These are phyloP conservation scores for Drosophila vallismaia DNA, from an alignment of 2,888 invertebrate species.

Conservation along the genomic window DNA sequence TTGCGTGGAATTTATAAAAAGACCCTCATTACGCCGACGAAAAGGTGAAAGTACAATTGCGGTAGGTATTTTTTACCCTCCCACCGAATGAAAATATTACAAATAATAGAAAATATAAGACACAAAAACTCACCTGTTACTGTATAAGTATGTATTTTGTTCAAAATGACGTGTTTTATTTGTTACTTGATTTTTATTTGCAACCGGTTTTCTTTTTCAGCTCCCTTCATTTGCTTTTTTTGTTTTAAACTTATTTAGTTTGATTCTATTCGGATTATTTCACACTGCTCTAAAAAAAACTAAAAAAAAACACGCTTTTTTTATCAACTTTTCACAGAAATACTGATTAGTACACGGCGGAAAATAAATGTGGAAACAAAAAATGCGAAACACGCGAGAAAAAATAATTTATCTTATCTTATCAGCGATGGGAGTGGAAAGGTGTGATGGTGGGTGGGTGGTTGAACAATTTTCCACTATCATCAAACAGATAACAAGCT, in stretches of 20 bases:
- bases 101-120: background rate
- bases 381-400: conserved; percentile 34
- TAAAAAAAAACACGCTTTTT: background rate
- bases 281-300: conserved; percentile 38
- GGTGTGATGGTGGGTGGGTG: conserved; percentile 5
- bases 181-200: conserved; percentile 22
- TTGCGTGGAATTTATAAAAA: conserved; percentile 8
- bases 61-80: background rate
- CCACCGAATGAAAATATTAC: conserved; percentile 2
- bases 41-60: conserved; percentile 34
- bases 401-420: conserved; percentile 62
- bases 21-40: conserved; percentile 12
- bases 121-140: conserved; percentile 35
- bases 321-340: conserved; percentile 31
- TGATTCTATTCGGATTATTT: conserved; percentile 8
- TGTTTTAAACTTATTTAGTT: conserved; percentile 1
- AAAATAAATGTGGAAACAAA: conserved; percentile 15
- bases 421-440: conserved; percentile 27
- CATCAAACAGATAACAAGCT: conserved; percentile 50
- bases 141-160: background rate
- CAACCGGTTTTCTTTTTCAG: conserved; percentile 34
- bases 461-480: conserved; percentile 61
- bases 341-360: conserved; percentile 37
- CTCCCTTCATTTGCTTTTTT: conserved; percentile 27
- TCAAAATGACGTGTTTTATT: conserved; percentile 33